Conservation (phyloP, 2,888 invertebrate species). For the Sussaba pulchella region DNA sequence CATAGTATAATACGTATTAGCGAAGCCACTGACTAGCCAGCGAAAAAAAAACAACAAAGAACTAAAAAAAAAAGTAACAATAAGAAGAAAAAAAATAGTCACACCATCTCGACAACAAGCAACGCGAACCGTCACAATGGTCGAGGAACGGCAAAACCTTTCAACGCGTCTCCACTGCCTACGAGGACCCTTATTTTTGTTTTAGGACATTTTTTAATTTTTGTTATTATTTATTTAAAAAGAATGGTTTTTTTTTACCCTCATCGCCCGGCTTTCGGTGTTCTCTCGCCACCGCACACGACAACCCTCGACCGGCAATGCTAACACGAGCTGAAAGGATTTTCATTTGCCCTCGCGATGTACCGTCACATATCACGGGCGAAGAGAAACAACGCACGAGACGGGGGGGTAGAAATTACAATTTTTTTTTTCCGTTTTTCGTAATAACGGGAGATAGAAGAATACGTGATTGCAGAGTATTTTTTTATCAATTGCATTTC, state of each 20-base stretch:
- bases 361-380: not conserved
- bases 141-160: not conserved
- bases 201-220: slow-evolving; percentile 39
- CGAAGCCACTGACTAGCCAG: not conserved
- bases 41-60: not conserved
- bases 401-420: not conserved
- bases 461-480: no score
- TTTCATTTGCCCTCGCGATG: slow-evolving; percentile 41
- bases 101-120: not conserved
- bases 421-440: slow-evolving; percentile 5
- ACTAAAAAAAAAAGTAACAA: not conserved
- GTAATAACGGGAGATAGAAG: not conserved
- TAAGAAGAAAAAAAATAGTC: not conserved
- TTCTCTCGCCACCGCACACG: slow-evolving; percentile 16
- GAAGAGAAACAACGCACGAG: not conserved
- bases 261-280: slow-evolving; percentile 21
- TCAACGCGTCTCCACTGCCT: not conserved
- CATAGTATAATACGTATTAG: not conserved
- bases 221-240: no score
- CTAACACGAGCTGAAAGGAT: slow-evolving; percentile 53
- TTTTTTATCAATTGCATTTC: no score
- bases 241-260: slow-evolving; percentile 39
- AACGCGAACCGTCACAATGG: not conserved
- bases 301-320: slow-evolving; percentile 51
- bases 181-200: slow-evolving; percentile 51